Base-by-base conservation (phyloP, 2,888 invertebrate species). In the Orchestes rusci region DNA sequence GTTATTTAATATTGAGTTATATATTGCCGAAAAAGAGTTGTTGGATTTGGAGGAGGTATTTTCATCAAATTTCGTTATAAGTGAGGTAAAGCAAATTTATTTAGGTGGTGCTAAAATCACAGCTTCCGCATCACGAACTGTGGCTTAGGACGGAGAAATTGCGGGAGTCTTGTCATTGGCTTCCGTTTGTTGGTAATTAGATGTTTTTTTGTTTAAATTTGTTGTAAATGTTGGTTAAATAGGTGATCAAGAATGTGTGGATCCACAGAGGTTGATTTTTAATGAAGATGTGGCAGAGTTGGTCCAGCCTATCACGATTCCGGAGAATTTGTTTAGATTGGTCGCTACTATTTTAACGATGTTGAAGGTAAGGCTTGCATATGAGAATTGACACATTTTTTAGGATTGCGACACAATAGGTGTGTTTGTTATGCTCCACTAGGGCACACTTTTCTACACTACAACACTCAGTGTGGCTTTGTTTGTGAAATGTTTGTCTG, bases 61-160 rank as follows among this genome's bases (percentile, higher is more conserved):
- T n/a, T n/a, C n/a, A n/a, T n/a, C n/a, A n/a, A n/a, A n/a, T n/a
- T n/a, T n/a, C n/a, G n/a, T n/a, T n/a, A n/a, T n/a, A n/a, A n/a
- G 23, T 7, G 23, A 23, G 23, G 7, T 23, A 23, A 23, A 7
- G 23, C 10, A 7, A 33, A 10, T 3, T 16, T 29, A 17, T 41
- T 33, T 30, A 43, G 57, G 64, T 76, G 2, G 73, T 81, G 35
- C 61, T 81, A 39, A 71, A 67, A 27, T 69, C 68, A 37, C 78
- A 81, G 37, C 68, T 89, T 60, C 87, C 87, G 17, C 69, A 81
- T 59, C 75, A 79, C 60, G 79, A 80, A 54, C 71, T 86, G 51
- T 88, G 87, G 88, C 69, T 80, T 53, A 75, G 87, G 48, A 76
- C 82, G 46, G 87, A 86, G 67, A 78, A 79, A 8, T 68, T 84